Conservation (phyloP, 2,888 invertebrate species). For the Hydraecia micacea region DNA sequence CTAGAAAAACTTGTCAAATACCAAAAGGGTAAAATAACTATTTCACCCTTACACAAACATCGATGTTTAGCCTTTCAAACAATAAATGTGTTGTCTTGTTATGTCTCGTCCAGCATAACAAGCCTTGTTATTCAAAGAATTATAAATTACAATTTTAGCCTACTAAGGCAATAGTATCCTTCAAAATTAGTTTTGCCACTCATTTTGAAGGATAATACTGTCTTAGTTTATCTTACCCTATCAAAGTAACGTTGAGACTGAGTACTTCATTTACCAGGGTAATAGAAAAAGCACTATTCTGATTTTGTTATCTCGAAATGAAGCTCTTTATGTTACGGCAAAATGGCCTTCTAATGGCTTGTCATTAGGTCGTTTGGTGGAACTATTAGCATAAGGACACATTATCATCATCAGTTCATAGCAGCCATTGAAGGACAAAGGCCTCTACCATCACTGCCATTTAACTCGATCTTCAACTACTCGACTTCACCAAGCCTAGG, state of each 20-base stretch:
- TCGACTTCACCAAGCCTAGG: not conserved
- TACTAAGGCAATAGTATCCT: not conserved
- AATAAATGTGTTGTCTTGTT: not conserved
- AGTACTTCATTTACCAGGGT: not conserved
- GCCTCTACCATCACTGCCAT: fast-evolving
- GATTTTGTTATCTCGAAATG: not conserved
- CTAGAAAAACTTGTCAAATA: not conserved
- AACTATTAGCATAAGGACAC: not conserved
- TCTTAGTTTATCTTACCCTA: not conserved
- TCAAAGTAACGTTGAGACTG: not conserved
- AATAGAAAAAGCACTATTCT: not conserved
- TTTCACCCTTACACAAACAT: not conserved
- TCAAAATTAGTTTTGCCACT: too few species aligned
- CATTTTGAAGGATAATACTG: not conserved
- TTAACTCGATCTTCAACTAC: not conserved
- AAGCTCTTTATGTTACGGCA: not conserved
- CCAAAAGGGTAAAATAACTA: not conserved
- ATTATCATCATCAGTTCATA: not conserved
- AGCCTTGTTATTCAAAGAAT: not conserved
- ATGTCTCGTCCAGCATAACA: not conserved
- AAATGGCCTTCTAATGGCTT: not conserved
- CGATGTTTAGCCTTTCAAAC: not conserved
- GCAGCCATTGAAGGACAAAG: too few species aligned
- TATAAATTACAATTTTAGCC: not conserved
- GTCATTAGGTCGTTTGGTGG: not conserved